phyloP scores from a whole-genome alignment of 2,888 invertebrate genomes.

The Habroteleia sp. region DNA sequence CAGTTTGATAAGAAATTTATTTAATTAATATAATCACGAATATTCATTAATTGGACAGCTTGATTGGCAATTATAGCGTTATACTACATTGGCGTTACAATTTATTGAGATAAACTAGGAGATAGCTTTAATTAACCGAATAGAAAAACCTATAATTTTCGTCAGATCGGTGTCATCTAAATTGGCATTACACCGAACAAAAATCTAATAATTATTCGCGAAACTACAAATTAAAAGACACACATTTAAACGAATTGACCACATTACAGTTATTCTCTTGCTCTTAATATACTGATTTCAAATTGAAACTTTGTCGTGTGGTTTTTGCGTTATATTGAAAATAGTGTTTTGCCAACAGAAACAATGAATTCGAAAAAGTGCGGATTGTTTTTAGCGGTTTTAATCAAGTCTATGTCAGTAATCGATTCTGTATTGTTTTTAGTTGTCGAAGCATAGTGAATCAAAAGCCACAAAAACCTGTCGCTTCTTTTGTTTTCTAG shows the following conservation, averaged over 20 bases:
- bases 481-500: not conserved
- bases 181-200: not conserved
- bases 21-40: constrained; percentile 13
- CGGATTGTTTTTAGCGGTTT: constrained; percentile 32
- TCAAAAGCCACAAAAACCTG: constrained; percentile 15
- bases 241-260: constrained; percentile 1
- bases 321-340: constrained; percentile 1
- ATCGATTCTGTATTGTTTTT: constrained; percentile 25
- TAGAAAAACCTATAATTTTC: not conserved
- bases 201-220: not conserved
- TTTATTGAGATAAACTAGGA: not conserved
- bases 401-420: constrained; percentile 30
- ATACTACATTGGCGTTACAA: not conserved
- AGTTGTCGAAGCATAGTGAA: constrained; percentile 6
- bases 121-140: not conserved
- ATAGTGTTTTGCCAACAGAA: constrained; percentile 17
- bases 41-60: constrained; percentile 4
- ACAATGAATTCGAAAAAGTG: constrained; percentile 29
- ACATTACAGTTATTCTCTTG: constrained; percentile 1
- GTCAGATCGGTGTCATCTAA: too few relatives aligned
- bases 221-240: constrained; percentile 6
- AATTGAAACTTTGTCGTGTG: not conserved
- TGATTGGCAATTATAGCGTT: constrained; percentile 13
- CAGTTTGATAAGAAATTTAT: not conserved
- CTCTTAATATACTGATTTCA: not conserved